Percentiles rank a stretch among this genome's conserved stretches.
These are phyloP conservation scores for Drosophila malerkotliana DNA, from an alignment of 1,140 invertebrate genomes.

Conservation along the genomic window DNA sequence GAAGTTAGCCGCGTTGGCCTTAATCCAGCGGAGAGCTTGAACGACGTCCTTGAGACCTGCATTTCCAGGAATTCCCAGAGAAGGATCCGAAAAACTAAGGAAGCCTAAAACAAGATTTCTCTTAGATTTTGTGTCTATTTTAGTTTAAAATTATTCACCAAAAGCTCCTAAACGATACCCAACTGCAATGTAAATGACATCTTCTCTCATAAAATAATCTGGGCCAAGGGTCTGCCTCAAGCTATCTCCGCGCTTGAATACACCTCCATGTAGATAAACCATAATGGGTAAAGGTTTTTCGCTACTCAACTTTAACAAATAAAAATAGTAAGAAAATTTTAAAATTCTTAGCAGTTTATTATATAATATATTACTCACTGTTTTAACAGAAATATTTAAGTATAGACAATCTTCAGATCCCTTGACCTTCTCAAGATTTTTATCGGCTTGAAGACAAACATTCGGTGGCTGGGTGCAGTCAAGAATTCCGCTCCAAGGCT, in stretches of 20 bases:
- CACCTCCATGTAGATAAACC: conserved; percentile 90
- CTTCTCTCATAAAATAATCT: conserved; percentile 85
- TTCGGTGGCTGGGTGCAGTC: conserved; percentile 46
- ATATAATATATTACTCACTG: conserved; percentile 38
- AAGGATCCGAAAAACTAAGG: conserved; percentile 87
- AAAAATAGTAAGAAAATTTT: not conserved
- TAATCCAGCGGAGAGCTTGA: conserved; percentile 86
- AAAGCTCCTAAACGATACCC: not conserved
- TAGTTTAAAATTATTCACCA: too few relatives aligned
- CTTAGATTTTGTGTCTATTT: not conserved
- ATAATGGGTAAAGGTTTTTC: conserved; percentile 85
- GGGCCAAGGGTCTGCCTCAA: conserved; percentile 71
- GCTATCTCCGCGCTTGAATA: conserved; percentile 85
- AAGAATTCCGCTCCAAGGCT: conserved; percentile 52
- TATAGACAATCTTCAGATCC: conserved; percentile 84
- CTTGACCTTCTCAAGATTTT: conserved; percentile 42
- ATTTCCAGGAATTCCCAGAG: conserved; percentile 85
- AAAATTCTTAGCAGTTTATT: not conserved
- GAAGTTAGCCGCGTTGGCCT: conserved; percentile 86
- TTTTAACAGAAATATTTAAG: conserved; percentile 83
- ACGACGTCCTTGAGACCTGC: conserved; percentile 85
- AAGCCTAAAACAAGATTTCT: conserved; percentile 82
- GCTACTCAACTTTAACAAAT: conserved; percentile 35
- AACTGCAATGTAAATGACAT: conserved; percentile 1
- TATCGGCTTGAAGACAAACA: conserved; percentile 51